Percentiles rank a stretch among this genome's conserved stretches.
Evolutionary conservation across 2,888 invertebrate genomes (phyloP).

Genomic region (Pandemis heparana): DNA sequence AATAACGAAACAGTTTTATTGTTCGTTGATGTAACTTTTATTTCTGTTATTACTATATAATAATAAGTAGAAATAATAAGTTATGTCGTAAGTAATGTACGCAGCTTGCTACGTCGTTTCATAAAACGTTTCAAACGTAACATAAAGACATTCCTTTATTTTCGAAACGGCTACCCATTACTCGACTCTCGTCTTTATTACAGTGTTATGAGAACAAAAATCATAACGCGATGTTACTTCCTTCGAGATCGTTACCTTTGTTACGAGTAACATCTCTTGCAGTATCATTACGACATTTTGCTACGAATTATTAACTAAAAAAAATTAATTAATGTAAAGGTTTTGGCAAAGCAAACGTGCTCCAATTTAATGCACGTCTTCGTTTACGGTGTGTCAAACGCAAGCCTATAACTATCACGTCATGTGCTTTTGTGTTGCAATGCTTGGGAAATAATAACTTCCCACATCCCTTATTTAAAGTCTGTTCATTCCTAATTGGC

Average conservation of each 20-base stretch:
- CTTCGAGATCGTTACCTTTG: conserved; percentile 3
- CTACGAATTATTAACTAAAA: background rate
- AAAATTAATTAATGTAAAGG: too few species aligned
- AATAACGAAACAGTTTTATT: too few species aligned
- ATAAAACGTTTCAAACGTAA: background rate
- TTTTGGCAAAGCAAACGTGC: too few species aligned
- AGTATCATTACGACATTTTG: background rate
- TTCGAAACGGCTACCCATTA: conserved; percentile 8
- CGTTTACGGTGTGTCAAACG: too few species aligned
- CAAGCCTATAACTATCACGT: too few species aligned
- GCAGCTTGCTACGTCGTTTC: background rate
- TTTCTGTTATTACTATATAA: too few species aligned
- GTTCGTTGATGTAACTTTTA: too few species aligned
- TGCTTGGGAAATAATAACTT: too few species aligned
- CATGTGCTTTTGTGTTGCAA: too few species aligned
- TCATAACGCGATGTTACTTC: background rate
- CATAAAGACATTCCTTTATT: conserved; percentile 12
- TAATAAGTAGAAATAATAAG: background rate
- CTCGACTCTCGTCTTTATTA: conserved; percentile 13
- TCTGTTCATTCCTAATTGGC: too few species aligned
- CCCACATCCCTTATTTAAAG: too few species aligned
- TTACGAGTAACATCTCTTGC: background rate
- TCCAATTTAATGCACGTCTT: too few species aligned
- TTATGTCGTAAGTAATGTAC: background rate
- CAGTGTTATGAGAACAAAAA: conserved; percentile 16